Evolutionary conservation across 2,888 invertebrate species (phyloP), one percentile per base, ranked within the genome.

Genomic region (Patella pellucida): DNA sequence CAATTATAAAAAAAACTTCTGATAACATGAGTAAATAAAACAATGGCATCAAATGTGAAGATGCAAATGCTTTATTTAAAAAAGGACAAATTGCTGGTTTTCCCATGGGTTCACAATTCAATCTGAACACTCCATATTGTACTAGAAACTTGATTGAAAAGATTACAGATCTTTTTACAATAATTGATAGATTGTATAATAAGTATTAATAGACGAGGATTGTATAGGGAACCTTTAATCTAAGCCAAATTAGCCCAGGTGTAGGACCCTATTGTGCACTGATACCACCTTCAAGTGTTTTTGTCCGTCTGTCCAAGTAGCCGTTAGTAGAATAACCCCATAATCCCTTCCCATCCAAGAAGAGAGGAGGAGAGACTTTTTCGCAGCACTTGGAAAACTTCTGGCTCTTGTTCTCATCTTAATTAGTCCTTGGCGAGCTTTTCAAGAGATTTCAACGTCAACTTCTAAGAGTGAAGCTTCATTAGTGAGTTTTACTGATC

Each of bases 271-370:
- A 41, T 41, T 41, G 41, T 41, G 41, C 41, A 41, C 41, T 41
- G 41, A 41, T 41, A 41, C 41, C 41, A 12, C 23, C 23, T 62
- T 62, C 62, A 62, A 62, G 62, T 62, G 62, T 62, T 62, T 62
- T 62, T 62, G 62, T 62, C 62, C 62, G 62, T 62, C 62, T 62
- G 62, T 62, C 62, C 62, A 62, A 62, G 62, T 62, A 62, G 19
- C 14, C 23, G 23, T 41, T 23, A 62, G 62, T 62, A 62, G 62
- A 62, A 23, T 62, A 62, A 62, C 62, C 62, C 23, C 23, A 23
- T 62, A 62, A 62, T 62, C 62, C 41, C 62, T 62, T 62, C 62
- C 62, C 23, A 62, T 62, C 62, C 23, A 19, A 62, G 19, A 62
- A 62, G 23, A 62, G 19, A 62, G 62, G 19, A 23, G 62, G 14